Conservation (phyloP, 2,888 invertebrate genomes). For the Deilephila porcellus region DNA sequence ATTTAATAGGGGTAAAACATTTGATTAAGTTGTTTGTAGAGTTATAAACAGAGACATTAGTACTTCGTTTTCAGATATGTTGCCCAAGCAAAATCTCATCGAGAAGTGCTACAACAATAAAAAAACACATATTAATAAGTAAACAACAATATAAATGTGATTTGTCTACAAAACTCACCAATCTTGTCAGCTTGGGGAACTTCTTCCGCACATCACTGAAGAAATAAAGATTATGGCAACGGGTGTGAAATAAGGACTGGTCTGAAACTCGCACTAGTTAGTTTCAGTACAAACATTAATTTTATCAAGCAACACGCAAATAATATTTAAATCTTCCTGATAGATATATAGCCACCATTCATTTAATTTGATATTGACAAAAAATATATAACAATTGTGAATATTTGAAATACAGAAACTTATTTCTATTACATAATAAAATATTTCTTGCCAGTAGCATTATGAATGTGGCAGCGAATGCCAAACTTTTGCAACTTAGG, state of each 20-base stretch:
- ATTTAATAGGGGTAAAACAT: too few relatives aligned
- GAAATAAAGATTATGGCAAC: slow-evolving; percentile 84
- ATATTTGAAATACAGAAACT: too few relatives aligned
- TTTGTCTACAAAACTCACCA: slow-evolving; percentile 89
- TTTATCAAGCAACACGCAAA: neutral
- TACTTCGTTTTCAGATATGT: too few relatives aligned
- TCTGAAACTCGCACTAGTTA: slow-evolving; percentile 73
- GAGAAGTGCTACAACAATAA: too few relatives aligned
- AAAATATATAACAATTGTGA: neutral
- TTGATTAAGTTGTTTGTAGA: too few relatives aligned
- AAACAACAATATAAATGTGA: neutral
- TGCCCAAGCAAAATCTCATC: too few relatives aligned
- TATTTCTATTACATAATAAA: too few relatives aligned
- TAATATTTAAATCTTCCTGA: neutral
- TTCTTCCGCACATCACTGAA: slow-evolving; percentile 95
- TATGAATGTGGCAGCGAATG: neutral
- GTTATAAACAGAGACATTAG: too few relatives aligned
- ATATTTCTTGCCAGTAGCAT: neutral
- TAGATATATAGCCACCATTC: neutral
- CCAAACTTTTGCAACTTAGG: neutral
- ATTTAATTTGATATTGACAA: neutral
- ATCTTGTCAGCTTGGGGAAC: slow-evolving; percentile 93
- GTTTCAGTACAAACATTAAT: slow-evolving; percentile 47
- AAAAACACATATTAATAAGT: too few relatives aligned
- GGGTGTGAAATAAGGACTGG: slow-evolving; percentile 61